Evolutionary conservation across 2,797 vertebrate genomes (phyloP).

Genomic region (Channa striata): DNA sequence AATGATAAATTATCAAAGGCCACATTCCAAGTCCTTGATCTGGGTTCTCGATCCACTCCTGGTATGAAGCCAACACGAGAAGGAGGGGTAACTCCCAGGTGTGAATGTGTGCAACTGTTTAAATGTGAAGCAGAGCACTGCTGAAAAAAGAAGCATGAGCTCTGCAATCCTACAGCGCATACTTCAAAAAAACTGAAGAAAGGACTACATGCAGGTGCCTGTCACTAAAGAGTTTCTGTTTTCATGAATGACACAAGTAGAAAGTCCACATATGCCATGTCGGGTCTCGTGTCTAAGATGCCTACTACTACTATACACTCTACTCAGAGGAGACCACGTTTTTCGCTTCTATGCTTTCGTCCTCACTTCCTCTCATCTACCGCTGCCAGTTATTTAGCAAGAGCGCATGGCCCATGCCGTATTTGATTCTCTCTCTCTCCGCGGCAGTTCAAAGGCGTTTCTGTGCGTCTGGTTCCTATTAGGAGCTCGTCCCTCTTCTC

Average conservation of each 20-base stretch:
- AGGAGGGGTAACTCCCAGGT: conserved; percentile 70
- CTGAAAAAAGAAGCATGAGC: conserved; percentile 21
- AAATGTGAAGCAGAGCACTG: conserved; percentile 53
- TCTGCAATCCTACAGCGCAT: conserved; percentile 15
- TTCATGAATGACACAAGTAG: conserved; percentile 45
- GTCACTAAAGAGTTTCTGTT: conserved; percentile 10
- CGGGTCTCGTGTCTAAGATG: too few species aligned
- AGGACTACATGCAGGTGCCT: conserved; percentile 42
- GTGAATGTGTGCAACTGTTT: conserved; percentile 72
- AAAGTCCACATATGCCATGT: too few species aligned
- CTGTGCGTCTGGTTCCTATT: conserved; percentile 84
- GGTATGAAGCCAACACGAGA: conserved; percentile 58
- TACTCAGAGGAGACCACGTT: conserved; percentile 62
- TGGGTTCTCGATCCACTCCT: conserved; percentile 59
- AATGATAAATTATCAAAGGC: conserved; percentile 69
- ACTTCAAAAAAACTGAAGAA: neutral
- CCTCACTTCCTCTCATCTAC: conserved; percentile 71
- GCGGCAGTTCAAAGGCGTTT: conserved; percentile 83
- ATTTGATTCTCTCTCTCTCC: conserved; percentile 75
- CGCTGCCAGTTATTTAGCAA: conserved; percentile 81
- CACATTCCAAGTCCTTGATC: conserved; percentile 65
- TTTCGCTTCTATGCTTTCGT: conserved; percentile 58
- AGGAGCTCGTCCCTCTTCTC: conserved; percentile 86
- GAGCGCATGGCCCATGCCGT: conserved; percentile 68
- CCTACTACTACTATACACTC: conserved; percentile 41